Evolutionary conservation across 2,797 vertebrate species (phyloP).

Genomic region (Circus cinereus): DNA sequence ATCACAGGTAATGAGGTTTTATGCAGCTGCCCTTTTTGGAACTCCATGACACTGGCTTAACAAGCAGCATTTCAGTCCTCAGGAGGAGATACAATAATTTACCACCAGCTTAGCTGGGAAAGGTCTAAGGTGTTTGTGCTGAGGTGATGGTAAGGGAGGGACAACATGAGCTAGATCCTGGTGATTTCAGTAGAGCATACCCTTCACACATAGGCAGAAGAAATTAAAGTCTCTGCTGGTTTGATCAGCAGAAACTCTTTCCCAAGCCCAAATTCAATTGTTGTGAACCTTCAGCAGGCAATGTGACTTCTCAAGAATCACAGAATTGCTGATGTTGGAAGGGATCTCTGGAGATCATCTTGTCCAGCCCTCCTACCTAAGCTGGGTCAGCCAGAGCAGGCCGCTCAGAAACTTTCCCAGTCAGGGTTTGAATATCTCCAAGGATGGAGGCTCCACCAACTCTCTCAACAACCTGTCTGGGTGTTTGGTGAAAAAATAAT

Average conservation of each 20-base stretch:
- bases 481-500: background rate
- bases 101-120: background rate
- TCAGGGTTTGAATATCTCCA: background rate
- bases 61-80: background rate
- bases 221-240: background rate
- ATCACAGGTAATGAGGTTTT: constrained; percentile 13
- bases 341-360: background rate
- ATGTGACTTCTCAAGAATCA: background rate
- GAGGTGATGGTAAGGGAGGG: background rate
- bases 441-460: background rate
- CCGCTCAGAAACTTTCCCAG: background rate
- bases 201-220: background rate
- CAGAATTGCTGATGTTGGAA: background rate
- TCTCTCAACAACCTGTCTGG: background rate
- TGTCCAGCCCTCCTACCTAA: background rate
- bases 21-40: background rate
- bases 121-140: background rate
- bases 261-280: background rate
- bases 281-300: background rate
- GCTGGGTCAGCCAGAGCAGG: background rate
- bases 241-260: background rate
- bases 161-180: fast-evolving
- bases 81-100: background rate
- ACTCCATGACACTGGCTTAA: background rate
- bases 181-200: background rate